Conservation (phyloP, 2,888 invertebrate genomes). For the Pheosia gnoma region DNA sequence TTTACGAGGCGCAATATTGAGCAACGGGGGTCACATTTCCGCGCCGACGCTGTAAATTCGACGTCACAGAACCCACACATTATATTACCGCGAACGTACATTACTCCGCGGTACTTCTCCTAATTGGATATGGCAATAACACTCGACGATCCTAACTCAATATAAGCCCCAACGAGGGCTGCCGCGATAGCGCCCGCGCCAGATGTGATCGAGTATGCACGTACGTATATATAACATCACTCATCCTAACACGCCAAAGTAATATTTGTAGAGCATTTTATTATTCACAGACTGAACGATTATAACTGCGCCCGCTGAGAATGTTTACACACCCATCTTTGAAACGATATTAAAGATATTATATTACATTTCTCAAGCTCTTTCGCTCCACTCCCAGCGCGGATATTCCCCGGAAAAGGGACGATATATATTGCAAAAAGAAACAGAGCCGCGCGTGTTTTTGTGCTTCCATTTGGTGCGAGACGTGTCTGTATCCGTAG, state of each 20-base stretch:
- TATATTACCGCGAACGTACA: slow-evolving; percentile 41
- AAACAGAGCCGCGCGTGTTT: slow-evolving; percentile 39
- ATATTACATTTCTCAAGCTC: slow-evolving; percentile 64
- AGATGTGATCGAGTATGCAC: slow-evolving; percentile 28
- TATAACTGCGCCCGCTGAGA: slow-evolving; percentile 52
- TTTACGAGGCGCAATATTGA: slow-evolving; percentile 51
- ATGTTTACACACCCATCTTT: slow-evolving; percentile 62
- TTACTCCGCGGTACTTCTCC: slow-evolving; percentile 41
- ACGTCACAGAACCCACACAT: slow-evolving; percentile 30
- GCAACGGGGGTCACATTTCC: slow-evolving; percentile 45
- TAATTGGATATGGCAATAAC: slow-evolving; percentile 47
- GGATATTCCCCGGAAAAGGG: slow-evolving; percentile 45
- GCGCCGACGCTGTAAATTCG: slow-evolving; percentile 39
- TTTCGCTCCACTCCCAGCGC: slow-evolving; percentile 37
- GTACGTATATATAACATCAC: neutral
- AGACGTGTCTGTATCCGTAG: slow-evolving; percentile 36
- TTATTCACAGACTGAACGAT: slow-evolving; percentile 54
- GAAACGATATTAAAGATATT: slow-evolving; percentile 64
- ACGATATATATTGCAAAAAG: slow-evolving; percentile 49
- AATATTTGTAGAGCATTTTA: slow-evolving; percentile 35
- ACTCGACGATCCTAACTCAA: slow-evolving; percentile 37
- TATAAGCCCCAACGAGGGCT: slow-evolving; percentile 31
- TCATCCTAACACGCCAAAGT: neutral
- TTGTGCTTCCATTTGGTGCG: slow-evolving; percentile 31
- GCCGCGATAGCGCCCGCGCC: slow-evolving; percentile 32